Conservation (phyloP, 2,888 invertebrate genomes). For the Amorpha juglandis region DNA sequence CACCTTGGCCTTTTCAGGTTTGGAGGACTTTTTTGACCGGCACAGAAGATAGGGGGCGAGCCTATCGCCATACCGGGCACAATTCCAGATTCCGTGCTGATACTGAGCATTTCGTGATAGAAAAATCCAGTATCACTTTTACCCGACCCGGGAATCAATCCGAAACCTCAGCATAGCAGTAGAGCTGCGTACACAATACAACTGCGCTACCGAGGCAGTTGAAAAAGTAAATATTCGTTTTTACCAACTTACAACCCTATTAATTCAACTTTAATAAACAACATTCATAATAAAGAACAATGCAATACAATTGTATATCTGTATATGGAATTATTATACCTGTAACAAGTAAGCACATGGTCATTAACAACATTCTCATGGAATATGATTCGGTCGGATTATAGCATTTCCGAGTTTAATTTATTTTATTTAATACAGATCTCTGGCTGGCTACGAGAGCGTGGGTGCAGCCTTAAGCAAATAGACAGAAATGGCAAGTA, state of each 20-base stretch:
- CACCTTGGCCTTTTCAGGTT: too few relatives aligned
- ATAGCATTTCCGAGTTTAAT: conserved; percentile 12
- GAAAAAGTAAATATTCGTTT: too few relatives aligned
- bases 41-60: too few relatives aligned
- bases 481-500: background rate
- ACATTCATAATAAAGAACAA: background rate
- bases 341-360: background rate
- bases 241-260: background rate
- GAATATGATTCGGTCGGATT: background rate
- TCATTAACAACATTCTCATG: background rate
- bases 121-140: too few relatives aligned
- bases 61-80: too few relatives aligned
- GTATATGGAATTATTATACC: background rate
- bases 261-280: background rate
- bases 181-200: too few relatives aligned
- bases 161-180: too few relatives aligned
- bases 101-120: too few relatives aligned
- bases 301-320: background rate
- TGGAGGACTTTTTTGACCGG: too few relatives aligned
- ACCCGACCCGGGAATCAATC: too few relatives aligned
- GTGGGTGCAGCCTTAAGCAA: background rate
- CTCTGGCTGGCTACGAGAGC: conserved; percentile 3
- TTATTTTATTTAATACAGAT: conserved; percentile 15
- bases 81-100: too few relatives aligned
- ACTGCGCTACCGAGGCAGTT: too few relatives aligned